Evolutionary conservation across 1,140 invertebrate genomes (phyloP), one percentile per base, ranked within the genome.

Genomic region (Aphaenogaster ashmeadi): DNA sequence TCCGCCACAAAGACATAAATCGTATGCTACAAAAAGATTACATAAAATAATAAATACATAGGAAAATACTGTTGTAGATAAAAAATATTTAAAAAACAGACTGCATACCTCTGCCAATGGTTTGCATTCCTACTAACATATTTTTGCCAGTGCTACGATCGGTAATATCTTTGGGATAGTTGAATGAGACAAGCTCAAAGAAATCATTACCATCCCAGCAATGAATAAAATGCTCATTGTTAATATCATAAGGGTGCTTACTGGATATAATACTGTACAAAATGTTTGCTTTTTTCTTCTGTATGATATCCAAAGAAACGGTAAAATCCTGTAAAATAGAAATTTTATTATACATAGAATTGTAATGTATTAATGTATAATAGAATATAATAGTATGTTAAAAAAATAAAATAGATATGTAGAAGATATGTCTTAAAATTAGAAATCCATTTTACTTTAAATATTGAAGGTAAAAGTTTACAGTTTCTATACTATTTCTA

Each of bases 1-100:
- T 50, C 93, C 93, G 8, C 93, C 93, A 69, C 90, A 47, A 7
- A 92, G 67, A 81, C 93, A 94, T 50, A 94, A 87, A 72, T 69
- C 86, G n/a, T 91, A 91, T 66, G 91, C 93, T 94, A 52, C 84
- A 84, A 56, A 88, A 86, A 77, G 33, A 84, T 58, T 21, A 54
- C 69, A 52, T 54, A 36, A 47, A 41, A 56, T 21, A 2, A 50
- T 50, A 71, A 38, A 5, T 50, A 41, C 21, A 18, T 44, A 60
- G 54, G 18, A 50, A 47, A 27, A 66, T 41, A 44, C 2, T 13
- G n/a, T 67, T 67, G 6, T 54, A 84, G 27, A 33, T 15, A 69
- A 83, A 11, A 18, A 38, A 18, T 50, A 69, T 27, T 27, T 27
- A 58, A 67, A 50, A 41, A 58, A 60, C 27, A 56, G 36, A 56